Evolutionary conservation across 2,888 invertebrate species (phyloP), one percentile per base, ranked within the genome.

Genomic region (Hyles lineata): DNA sequence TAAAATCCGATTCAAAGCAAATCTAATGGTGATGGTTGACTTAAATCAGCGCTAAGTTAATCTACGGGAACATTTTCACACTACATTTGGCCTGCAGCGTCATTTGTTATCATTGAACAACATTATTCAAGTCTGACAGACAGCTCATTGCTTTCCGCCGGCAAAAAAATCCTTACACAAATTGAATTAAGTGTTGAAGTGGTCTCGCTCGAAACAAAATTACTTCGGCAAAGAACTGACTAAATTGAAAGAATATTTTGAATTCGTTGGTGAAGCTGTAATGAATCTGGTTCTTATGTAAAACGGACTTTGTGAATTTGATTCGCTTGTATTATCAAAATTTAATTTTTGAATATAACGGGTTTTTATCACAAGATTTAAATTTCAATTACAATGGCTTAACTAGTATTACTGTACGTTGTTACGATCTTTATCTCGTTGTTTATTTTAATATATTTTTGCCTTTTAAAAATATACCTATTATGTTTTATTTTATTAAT

Each of bases 111-210:
- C 35, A 35, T 62, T 62, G 62, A 32, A 43, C 35, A 63, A 60
- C 55, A 55, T 43, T 63, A 43, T 63, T 63, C 21, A 63, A 63
- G 21, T 21, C 17, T 17, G 35, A 63, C 63, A 35, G 63, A 25
- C 25, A 63, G 63, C 35, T 3, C 35, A n/a, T 21, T 35, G 29
- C 15, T 35, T 63, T 43, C 63, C 29, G 70, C 75, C 76, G 74
- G 78, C 83, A 82, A 82, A 82, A 32, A 78, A 77, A 82, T 63
- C 82, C 82, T 85, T 82, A 83, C 78, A 78, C 83, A 84, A 85
- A 86, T 86, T 85, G 80, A 87, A 86, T 86, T 86, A 79, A 76
- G 75, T 78, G 79, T 80, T 74, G 76, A 75, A 81, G 81, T 83
- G 80, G 81, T 81, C 78, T 75, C 73, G 58, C 63, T 76, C 29